Percentiles rank a stretch among this genome's conserved stretches.
These are phyloP conservation scores for Gadus macrocephalus DNA, from an alignment of 2,113 vertebrate species.

Conservation along the genomic window DNA sequence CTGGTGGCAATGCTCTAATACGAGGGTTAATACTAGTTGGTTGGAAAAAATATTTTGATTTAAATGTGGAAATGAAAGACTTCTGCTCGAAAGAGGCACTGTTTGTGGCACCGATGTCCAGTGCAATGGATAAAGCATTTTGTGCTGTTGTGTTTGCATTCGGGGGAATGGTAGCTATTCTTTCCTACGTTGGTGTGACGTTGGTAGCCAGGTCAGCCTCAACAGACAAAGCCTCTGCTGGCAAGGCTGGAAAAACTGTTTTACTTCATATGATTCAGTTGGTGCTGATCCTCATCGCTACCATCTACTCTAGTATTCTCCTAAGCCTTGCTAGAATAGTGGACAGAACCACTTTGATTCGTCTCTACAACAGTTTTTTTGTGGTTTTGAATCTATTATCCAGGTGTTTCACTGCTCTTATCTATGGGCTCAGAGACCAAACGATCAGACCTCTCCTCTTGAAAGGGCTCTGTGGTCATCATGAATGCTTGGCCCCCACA, in stretches of 20 bases:
- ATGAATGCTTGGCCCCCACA: too few species aligned
- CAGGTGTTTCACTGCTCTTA: constrained; percentile 39
- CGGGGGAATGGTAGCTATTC: constrained; percentile 29
- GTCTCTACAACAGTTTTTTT: constrained; percentile 23
- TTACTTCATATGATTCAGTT: constrained; percentile 55
- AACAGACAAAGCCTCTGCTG: constrained; percentile 41
- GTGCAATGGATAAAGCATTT: constrained; percentile 15
- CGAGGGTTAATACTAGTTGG: neutral
- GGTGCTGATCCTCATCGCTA: constrained; percentile 35
- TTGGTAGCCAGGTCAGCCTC: constrained; percentile 38
- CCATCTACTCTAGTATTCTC: constrained; percentile 33
- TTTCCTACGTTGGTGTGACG: constrained; percentile 45
- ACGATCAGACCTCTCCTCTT: constrained; percentile 21
- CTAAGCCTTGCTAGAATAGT: neutral
- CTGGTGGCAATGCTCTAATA: constrained; percentile 23
- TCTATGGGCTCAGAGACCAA: constrained; percentile 43
- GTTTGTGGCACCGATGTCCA: neutral
- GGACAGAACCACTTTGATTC: neutral
- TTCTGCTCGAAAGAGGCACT: constrained; percentile 2
- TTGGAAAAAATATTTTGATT: neutral
- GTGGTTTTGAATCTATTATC: constrained; percentile 26
- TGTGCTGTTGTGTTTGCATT: constrained; percentile 32
- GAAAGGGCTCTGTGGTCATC: too few species aligned
- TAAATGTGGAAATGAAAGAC: neutral
- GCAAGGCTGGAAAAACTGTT: constrained; percentile 47